Conservation (phyloP, 1,140 invertebrate species). For the Penaeus vannamei region DNA sequence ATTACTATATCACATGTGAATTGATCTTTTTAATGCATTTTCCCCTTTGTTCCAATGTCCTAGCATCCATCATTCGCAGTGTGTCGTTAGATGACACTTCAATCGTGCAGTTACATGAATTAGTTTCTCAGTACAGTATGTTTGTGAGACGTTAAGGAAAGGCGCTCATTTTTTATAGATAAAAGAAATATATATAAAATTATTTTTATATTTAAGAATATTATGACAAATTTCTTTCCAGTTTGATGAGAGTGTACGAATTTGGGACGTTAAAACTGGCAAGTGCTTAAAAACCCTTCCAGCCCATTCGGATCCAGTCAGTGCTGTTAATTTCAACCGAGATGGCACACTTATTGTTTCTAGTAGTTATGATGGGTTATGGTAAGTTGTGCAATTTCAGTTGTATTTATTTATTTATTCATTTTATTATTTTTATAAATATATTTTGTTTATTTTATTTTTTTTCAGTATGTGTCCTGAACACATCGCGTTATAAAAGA, state of each 20-base stretch:
- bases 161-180: no score
- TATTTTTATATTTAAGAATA: neutral
- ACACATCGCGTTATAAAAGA: neutral
- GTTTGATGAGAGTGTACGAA: conserved; percentile 99
- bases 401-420: neutral
- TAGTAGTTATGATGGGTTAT: conserved; percentile 98
- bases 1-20: conserved; percentile 45
- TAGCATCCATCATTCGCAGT: no score
- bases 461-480: neutral
- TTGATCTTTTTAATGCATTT: conserved; percentile 16
- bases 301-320: conserved; percentile 99
- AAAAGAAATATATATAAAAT: neutral
- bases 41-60: no score
- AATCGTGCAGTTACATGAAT: no score
- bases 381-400: conserved; percentile 77
- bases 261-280: conserved; percentile 99
- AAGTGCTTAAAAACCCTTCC: conserved; percentile 99
- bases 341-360: conserved; percentile 99
- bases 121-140: no score
- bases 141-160: no score
- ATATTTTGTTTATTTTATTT: neutral
- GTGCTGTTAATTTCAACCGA: conserved; percentile 97
- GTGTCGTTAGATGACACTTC: no score
- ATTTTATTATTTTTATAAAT: neutral
- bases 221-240: conserved; percentile 70